Base-by-base conservation (phyloP, 2,113 vertebrate genomes). In the Pygathrix nemaeus region DNA sequence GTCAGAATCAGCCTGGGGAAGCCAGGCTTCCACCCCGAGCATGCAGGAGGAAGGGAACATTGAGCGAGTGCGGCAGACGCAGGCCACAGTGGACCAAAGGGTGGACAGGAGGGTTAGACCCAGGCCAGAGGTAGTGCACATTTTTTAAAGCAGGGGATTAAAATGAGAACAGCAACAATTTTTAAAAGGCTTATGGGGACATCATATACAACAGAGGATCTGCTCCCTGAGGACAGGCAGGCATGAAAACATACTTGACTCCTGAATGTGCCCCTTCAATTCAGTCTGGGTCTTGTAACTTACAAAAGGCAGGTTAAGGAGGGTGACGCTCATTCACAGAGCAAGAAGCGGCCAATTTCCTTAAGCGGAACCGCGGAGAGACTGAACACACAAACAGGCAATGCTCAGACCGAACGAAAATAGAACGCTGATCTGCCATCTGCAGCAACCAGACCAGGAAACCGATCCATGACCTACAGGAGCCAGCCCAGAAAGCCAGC, bases 1-100 rank as follows among this genome's bases (percentile, higher is more conserved):
- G 64, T 70, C 45, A 40, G 59, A 32, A 27, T 13, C 43, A 20
- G 32, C 20, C 45, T 14, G 16, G 32, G 20, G 13, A 82, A 59
- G 35, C 27, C 5, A 55, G 21, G 12, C 18, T 6, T 40, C 21
- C 64, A 32, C 2, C 17, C 23, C 6, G n/a, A 43, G 40, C 16
- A 0, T 0, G 4, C 27, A 20, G 43, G 11, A 75, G 13, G 59
- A 23, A 38, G 59, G 4, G 30, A 48, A 14, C 38, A 13, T 6
- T 27, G 8, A 35, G 8, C 11, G 3, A 21, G 23, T 23, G 27
- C 4, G 10, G 61, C 18, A 32, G 35, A 23, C 0, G 0, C 21
- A 21, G 18, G 35, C 25, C 55, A n/a, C 11, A 8, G 21, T 48
- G 20, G 25, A 17, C 14, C 5, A 13, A 35, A n/a, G 32, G 27